phyloP scores from a whole-genome alignment of 2,888 invertebrate genomes.

The Gandaritis pyraliata region DNA sequence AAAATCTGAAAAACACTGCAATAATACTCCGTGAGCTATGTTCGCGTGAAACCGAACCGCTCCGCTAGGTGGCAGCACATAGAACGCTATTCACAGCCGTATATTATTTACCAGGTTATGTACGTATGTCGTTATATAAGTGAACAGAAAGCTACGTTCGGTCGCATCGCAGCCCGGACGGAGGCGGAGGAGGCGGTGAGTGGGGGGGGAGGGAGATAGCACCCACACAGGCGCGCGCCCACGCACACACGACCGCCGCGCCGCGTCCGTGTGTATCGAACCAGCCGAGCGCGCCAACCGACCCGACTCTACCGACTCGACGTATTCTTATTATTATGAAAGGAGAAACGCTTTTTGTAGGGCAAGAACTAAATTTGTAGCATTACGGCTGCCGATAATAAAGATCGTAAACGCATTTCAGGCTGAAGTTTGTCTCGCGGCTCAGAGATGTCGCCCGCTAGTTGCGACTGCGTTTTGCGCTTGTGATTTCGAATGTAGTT shows the following conservation, averaged over 20 bases:
- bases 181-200: conserved; percentile 43
- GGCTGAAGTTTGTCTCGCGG: conserved; percentile 76
- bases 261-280: conserved; percentile 75
- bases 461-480: conserved; percentile 48
- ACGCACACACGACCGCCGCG: conserved; percentile 56
- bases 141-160: conserved; percentile 82
- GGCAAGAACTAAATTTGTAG: conserved; percentile 84
- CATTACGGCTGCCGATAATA: conserved; percentile 80
- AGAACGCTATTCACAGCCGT: conserved; percentile 78
- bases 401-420: conserved; percentile 82
- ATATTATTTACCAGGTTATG: conserved; percentile 80
- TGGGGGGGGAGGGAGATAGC: conserved; percentile 39
- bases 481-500: conserved; percentile 42
- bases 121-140: conserved; percentile 82
- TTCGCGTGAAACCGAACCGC: conserved; percentile 59
- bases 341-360: conserved; percentile 85
- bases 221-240: conserved; percentile 48
- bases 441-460: conserved; percentile 77
- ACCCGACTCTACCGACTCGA: conserved; percentile 71
- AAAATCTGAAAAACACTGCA: conserved; percentile 68
- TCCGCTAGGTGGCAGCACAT: conserved; percentile 83
- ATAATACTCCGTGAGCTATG: conserved; percentile 60
- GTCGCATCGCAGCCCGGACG: conserved; percentile 48
- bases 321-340: conserved; percentile 87
- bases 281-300: conserved; percentile 77